Evolutionary conservation across 2,113 vertebrate genomes (phyloP).

Genomic region (Chaenogobius annularis): DNA sequence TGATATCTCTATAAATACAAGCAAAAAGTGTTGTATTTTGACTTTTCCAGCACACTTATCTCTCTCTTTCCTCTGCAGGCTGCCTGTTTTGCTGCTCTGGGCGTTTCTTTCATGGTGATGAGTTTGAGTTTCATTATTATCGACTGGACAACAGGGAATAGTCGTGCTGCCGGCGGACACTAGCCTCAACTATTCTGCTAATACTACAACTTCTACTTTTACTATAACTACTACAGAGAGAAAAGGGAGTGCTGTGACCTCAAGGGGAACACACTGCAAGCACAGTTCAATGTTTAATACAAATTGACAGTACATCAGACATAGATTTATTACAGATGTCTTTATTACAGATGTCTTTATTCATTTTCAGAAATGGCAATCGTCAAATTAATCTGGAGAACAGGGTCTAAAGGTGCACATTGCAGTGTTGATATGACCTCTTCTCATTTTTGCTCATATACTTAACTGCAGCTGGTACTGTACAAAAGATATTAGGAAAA

Average conservation of each 20-base stretch:
- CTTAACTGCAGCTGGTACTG: conserved; percentile 60
- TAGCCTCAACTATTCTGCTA: conserved; percentile 67
- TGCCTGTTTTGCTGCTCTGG: conserved; percentile 86
- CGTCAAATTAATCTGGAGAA: conserved; percentile 31
- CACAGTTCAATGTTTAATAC: conserved; percentile 12
- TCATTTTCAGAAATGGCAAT: conserved; percentile 4
- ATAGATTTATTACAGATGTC: conserved; percentile 29
- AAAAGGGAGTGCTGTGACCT: conserved; percentile 38
- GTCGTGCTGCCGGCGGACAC: conserved; percentile 82
- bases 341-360: conserved; percentile 18
- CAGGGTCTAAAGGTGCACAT: conserved; percentile 14
- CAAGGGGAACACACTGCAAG: conserved; percentile 28
- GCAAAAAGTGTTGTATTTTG: no score
- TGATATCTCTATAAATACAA: not conserved
- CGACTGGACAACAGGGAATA: conserved; percentile 85
- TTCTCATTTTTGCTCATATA: conserved; percentile 36
- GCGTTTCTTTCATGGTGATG: conserved; percentile 94
- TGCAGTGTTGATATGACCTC: conserved; percentile 5
- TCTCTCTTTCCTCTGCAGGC: conserved; percentile 74
- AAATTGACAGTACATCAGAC: conserved; percentile 6
- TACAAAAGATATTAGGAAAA: conserved; percentile 38
- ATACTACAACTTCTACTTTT: not conserved
- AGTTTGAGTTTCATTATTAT: conserved; percentile 96
- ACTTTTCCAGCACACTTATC: not conserved
- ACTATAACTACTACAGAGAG: not conserved